Percentiles rank a stretch among this genome's conserved stretches.
Conservation (phyloP, 2,888 invertebrate species). For the Drosophila barbarae region DNA sequence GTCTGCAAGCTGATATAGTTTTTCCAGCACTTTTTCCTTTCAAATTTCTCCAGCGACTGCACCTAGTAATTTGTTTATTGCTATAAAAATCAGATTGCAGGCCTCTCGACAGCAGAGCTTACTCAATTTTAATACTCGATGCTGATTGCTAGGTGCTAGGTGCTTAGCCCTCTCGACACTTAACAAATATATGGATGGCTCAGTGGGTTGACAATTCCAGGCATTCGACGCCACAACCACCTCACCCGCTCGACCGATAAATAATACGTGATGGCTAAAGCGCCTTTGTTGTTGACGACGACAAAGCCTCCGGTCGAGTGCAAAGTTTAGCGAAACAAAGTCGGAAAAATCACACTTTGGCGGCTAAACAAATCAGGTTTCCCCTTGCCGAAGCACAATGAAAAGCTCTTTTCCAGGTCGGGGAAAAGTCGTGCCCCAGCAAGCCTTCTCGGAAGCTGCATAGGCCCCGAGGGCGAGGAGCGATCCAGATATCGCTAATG, state of each 20-base stretch:
- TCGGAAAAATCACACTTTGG: conserved; percentile 42
- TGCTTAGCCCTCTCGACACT: conserved; percentile 31
- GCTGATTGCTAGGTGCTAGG: conserved; percentile 14
- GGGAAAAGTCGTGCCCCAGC: conserved; percentile 27
- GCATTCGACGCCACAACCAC: conserved; percentile 1
- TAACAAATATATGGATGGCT: conserved; percentile 40
- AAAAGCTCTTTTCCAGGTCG: conserved; percentile 32
- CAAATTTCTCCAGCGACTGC: background rate
- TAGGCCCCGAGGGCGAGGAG: conserved; percentile 6
- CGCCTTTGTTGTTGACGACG: conserved; percentile 27
- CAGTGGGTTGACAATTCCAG: conserved; percentile 34
- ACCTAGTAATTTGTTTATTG: background rate
- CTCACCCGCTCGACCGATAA: conserved; percentile 27
- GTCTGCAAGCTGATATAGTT: background rate
- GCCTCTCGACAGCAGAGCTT: conserved; percentile 17
- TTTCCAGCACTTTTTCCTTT: too few relatives aligned
- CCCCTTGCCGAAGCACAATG: conserved; percentile 14
- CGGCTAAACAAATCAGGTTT: conserved; percentile 46
- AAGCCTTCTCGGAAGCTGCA: conserved; percentile 16
- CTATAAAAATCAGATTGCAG: conserved; percentile 18
- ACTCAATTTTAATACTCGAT: conserved; percentile 27
- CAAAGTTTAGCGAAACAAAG: conserved; percentile 51
- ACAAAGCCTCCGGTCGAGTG: conserved; percentile 41
- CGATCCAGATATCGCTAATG: conserved; percentile 40
- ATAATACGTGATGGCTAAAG: conserved; percentile 38